Conservation (phyloP, 2,113 vertebrate genomes). For the Myotis yumanensis region DNA sequence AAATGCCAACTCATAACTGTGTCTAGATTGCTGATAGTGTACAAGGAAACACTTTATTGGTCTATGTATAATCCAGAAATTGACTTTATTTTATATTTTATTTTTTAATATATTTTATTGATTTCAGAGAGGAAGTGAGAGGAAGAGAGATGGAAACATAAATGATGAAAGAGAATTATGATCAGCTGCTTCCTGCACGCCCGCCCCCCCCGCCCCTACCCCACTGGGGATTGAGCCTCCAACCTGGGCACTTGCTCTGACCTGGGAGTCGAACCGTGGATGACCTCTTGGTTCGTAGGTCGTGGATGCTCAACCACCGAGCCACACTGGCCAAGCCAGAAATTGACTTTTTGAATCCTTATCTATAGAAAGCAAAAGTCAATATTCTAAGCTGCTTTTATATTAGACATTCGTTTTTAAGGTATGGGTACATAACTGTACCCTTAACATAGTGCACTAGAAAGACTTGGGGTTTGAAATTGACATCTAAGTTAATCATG, state of each 20-base stretch:
- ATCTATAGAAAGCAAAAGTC: neutral
- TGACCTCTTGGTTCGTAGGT: no score
- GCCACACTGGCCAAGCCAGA: neutral
- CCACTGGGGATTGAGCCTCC: no score
- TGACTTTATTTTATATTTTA: neutral
- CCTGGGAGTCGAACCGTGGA: no score
- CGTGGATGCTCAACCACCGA: no score
- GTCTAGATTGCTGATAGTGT: neutral
- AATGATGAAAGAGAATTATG: no score
- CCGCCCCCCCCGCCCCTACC: no score
- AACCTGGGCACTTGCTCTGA: no score
- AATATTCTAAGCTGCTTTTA: neutral
- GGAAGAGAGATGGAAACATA: no score
- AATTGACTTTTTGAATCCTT: slow-evolving; percentile 2
- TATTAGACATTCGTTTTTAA: neutral
- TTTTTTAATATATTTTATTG: no score
- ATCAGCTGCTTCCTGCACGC: no score
- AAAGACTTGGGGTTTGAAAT: neutral
- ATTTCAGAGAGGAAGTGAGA: no score
- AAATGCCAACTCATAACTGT: neutral
- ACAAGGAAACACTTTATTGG: neutral
- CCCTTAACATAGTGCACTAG: neutral
- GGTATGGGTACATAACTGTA: neutral
- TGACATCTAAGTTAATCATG: neutral
- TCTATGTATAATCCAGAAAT: neutral